Base-by-base conservation (phyloP, 2,113 vertebrate genomes). In the Apaloderma vittatum region DNA sequence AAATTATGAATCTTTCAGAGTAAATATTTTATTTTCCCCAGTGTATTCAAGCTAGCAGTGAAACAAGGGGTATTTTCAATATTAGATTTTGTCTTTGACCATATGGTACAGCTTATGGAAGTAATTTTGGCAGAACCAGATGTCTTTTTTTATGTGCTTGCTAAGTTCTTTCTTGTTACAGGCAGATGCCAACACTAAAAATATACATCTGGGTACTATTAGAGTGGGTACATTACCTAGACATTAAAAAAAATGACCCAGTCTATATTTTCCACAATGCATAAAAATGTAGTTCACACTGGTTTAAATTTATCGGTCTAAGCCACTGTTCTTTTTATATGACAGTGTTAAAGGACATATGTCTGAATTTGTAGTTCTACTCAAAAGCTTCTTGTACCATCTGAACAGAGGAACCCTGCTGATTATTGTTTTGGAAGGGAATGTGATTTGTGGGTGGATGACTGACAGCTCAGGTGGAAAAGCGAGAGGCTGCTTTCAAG, bases 11-110 rank as follows among this genome's bases (percentile, higher is more conserved):
- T 83, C 45, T 34, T 88, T 94, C 63, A 58, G 32, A 86, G 79
- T 84, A 88, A 94, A 96, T 90, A 93, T 93, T 93, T 83, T 90
- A 55, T 90, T 88, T 90, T 63, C 92, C 82, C 59, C 30, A 52
- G 48, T 57, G 65, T 88, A 93, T 92, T 94, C 85, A 52, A 88
- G 63, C 65, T 71, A 94, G 72, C 86, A 92, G 84, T 93, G 78
- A 94, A 95, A 95, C 75, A 88, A 93, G 55, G 79, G 86, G 43
- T 90, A 91, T 93, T 94, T 86, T 90, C 86, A 97, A 57, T 92
- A 96, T 94, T 94, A 93, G 75, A 67, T 96, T 95, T 94, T 95
- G 67, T 92, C 75, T 94, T 88, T 86, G 86, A 84, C 90, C 95
- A 96, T 90, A 96, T 88, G 88, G 88, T 80, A 36, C 58, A 92